Percentiles rank a stretch among this genome's conserved stretches.
These are phyloP conservation scores for Drosophila crucigera DNA, from an alignment of 2,888 invertebrate species.

Conservation along the genomic window DNA sequence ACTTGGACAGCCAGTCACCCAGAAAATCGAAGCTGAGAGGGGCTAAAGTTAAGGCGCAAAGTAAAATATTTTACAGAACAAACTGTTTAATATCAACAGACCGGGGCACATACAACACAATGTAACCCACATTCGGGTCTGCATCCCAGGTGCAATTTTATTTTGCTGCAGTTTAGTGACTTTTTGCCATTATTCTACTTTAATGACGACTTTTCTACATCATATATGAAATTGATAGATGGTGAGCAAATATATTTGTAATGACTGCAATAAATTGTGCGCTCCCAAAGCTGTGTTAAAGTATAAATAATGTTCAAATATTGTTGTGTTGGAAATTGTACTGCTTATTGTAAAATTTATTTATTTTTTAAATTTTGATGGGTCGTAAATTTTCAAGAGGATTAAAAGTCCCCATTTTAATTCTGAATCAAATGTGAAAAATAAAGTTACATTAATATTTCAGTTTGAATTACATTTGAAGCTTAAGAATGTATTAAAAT, in stretches of 20 bases:
- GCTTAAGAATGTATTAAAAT: not conserved
- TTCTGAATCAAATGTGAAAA: not conserved
- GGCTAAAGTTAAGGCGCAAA: conserved; percentile 51
- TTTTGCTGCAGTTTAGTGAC: conserved; percentile 35
- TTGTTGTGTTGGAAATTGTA: not conserved
- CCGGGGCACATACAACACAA: conserved; percentile 9
- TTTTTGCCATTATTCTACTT: conserved; percentile 24
- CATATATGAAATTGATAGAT: not conserved
- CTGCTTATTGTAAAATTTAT: not conserved
- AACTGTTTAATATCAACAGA: conserved; percentile 54
- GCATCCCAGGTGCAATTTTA: conserved; percentile 29
- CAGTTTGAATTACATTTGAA: not conserved
- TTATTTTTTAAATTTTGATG: not conserved
- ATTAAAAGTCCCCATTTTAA: not conserved
- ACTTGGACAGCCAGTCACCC: conserved; percentile 40
- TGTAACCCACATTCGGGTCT: not conserved
- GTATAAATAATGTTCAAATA: not conserved
- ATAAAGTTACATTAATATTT: not conserved
- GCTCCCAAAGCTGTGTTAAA: not conserved
- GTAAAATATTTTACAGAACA: conserved; percentile 57
- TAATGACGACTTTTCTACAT: conserved; percentile 11
- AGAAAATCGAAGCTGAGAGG: conserved; percentile 62
- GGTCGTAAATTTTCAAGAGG: not conserved
- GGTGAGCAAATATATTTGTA: not conserved
- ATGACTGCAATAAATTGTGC: not conserved